Percentiles rank a stretch among this genome's conserved stretches.
These are phyloP conservation scores for Caenorhabditis imperialis DNA, from an alignment of 2,888 invertebrate species.

Conservation along the genomic window DNA sequence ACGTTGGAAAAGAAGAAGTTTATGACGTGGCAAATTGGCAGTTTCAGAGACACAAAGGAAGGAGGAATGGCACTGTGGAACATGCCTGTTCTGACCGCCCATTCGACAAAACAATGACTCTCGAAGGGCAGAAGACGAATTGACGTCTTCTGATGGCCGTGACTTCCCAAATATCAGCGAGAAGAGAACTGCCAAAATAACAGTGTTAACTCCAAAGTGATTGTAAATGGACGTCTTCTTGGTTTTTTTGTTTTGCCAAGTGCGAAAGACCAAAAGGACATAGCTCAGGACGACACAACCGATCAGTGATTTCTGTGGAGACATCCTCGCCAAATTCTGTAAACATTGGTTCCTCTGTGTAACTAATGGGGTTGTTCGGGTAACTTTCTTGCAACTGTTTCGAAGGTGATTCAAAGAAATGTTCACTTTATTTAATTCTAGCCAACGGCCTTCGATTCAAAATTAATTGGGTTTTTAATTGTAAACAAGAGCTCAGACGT, in stretches of 20 bases:
- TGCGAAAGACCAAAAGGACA: too few species aligned
- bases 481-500: slow-evolving; percentile 48
- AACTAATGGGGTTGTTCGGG: slow-evolving; percentile 32
- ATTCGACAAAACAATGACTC: slow-evolving; percentile 31
- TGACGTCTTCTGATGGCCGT: too few species aligned
- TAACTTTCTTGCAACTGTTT: background rate
- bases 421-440: background rate
- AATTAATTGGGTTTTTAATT: background rate
- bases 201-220: too few species aligned
- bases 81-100: slow-evolving; percentile 32
- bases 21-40: too few species aligned
- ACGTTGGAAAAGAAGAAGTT: too few species aligned
- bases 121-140: background rate
- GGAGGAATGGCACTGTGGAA: background rate
- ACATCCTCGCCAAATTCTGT: slow-evolving; percentile 29
- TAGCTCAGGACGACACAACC: too few species aligned
- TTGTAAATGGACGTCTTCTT: too few species aligned
- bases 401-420: background rate
- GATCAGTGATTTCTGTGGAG: slow-evolving; percentile 2
- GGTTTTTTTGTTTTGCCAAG: too few species aligned
- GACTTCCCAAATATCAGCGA: too few species aligned
- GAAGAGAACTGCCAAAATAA: too few species aligned
- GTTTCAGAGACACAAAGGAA: too few species aligned
- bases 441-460: slow-evolving; percentile 8
- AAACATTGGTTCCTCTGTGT: slow-evolving; percentile 16